These are phyloP conservation scores for Andrena camellia DNA, from an alignment of 2,888 invertebrate genomes.

Conservation along the genomic window DNA sequence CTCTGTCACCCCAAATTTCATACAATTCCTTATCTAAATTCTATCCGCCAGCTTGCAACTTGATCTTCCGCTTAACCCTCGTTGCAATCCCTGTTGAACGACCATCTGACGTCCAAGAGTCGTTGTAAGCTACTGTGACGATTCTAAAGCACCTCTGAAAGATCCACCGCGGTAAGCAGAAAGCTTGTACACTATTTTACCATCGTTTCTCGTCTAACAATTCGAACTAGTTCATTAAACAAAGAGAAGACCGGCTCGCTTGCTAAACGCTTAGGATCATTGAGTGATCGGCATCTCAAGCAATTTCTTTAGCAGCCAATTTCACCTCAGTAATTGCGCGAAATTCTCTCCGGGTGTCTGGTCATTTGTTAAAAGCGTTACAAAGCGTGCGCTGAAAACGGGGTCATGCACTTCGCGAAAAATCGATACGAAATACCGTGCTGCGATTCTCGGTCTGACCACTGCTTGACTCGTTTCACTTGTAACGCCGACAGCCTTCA, in stretches of 20 bases:
- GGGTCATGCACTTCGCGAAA: slow-evolving; percentile 55
- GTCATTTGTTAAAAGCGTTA: slow-evolving; percentile 42
- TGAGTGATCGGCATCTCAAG: not conserved
- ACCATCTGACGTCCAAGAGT: not conserved
- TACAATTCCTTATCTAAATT: not conserved
- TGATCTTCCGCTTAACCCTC: not conserved
- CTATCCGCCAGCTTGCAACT: not conserved
- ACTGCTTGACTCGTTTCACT: slow-evolving; percentile 52
- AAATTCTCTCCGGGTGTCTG: not conserved
- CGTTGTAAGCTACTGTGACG: not conserved
- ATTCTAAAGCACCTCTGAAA: not conserved
- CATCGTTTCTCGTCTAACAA: no score
- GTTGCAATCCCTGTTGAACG: not conserved
- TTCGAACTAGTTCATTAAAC: no score
- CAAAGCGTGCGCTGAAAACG: slow-evolving; percentile 52
- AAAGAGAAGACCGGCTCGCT: no score
- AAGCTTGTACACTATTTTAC: not conserved
- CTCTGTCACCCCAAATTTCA: not conserved
- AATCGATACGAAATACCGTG: slow-evolving; percentile 60
- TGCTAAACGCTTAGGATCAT: no score
- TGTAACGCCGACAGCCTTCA: not conserved
- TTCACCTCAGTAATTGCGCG: not conserved
- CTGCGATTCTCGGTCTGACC: slow-evolving; percentile 50
- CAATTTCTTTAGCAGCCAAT: not conserved
- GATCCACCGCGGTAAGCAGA: not conserved